Base-by-base conservation (phyloP, 1,140 invertebrate species). In the Aphaenogaster rudis region DNA sequence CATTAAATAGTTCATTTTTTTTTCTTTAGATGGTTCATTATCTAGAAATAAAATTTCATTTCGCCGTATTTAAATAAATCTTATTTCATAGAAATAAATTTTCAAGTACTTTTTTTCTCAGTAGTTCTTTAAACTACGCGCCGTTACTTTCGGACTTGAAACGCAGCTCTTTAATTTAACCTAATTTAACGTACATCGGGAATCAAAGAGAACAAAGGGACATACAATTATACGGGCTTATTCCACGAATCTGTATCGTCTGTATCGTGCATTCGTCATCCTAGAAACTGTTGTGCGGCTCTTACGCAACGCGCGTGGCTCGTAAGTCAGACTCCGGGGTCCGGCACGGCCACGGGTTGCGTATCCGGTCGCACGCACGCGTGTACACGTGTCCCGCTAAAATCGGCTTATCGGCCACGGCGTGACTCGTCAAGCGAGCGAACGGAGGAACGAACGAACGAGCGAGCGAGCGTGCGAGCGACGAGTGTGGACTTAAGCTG, bases 321-420 rank as follows among this genome's bases (percentile, higher is more conserved):
- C 61, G 59, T 39, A 66, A 79, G 45, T 52, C 63, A 42, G 33
- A 33, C 63, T 66, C 17, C 45, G 59, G 28, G 36, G 33, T 59
- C 52, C 67, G 39, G 69, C 17, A 52, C 54, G 67, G 28, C 39
- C 36, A 54, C 52, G 63, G 67, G 28, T 63, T 84, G 69, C 54
- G 54, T 84, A 84, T 84, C 69, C 80, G 80, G 80, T 84, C 80
- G 80, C 54, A 63, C 48, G 77, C 39, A 45, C 36, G 50, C 52
- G 59, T 21, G 59, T 74, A 76, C 59, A 84, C 81, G 71, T 63
- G 81, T 64, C 82, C 48, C 57, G 71, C 59, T 85, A 85, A 85
- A 85, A 85, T 85, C 82, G 59, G 81, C 81, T 85, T 85, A 85
- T 85, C 81, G 45, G 57, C 33, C 45, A 36, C 81, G 81, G 54